Conservation (phyloP, 2,113 vertebrate species). For the zebrafish (Danio rerio) region DNA sequence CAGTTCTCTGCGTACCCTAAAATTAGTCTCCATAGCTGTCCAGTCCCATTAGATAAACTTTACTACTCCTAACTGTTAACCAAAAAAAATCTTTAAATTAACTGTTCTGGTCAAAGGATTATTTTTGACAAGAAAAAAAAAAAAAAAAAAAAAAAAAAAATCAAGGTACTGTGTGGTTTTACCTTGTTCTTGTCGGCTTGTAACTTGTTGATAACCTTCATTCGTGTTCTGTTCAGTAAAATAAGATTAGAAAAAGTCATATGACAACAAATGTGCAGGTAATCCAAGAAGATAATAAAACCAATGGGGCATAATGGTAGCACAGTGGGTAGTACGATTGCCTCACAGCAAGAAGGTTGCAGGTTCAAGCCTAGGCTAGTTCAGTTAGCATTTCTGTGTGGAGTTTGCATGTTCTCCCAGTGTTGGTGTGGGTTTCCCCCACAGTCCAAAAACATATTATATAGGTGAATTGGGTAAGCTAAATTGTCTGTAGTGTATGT, state of each 20-base stretch:
- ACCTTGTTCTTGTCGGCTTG: constrained; percentile 63
- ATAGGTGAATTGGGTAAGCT: no score
- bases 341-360: no score
- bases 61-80: not conserved
- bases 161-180: not conserved
- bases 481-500: no score
- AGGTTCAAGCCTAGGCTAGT: no score
- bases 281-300: not conserved
- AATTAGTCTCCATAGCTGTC: not conserved
- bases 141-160: no score
- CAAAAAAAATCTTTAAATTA: not conserved
- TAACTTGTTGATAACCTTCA: constrained; percentile 27
- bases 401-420: no score
- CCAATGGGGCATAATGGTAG: no score
- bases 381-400: no score
- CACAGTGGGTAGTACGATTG: no score
- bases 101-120: not conserved
- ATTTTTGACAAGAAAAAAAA: no score
- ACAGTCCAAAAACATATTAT: no score
- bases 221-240: constrained; percentile 44
- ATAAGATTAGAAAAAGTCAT: not conserved
- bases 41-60: not conserved
- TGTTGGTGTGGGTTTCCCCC: no score
- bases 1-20: not conserved
- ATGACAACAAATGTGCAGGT: not conserved